phyloP scores from a whole-genome alignment of 1,140 invertebrate species.

The Leptinotarsa texana region DNA sequence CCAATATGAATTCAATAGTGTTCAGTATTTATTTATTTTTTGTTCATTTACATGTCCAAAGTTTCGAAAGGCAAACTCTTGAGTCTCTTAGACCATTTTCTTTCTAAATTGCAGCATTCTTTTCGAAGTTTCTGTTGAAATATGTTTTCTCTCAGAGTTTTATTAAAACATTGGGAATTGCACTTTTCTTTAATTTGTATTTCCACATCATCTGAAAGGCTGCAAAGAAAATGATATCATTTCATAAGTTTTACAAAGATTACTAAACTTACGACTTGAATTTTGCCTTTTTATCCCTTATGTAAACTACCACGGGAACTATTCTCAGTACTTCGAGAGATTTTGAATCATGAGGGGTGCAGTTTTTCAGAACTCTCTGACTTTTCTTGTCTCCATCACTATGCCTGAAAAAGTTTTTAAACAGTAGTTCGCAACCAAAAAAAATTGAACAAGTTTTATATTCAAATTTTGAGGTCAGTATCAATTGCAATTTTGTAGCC shows the following conservation, averaged over 20 bases:
- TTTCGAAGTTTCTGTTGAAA: neutral
- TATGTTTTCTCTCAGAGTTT: neutral
- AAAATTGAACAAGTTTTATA: too few species aligned
- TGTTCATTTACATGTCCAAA: neutral
- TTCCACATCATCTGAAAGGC: conserved; percentile 7
- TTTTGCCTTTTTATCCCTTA: neutral
- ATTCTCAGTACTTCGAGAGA: conserved; percentile 19
- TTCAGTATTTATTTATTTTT: too few species aligned
- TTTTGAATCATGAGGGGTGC: neutral
- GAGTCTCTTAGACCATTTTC: conserved; percentile 7
- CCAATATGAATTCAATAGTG: too few species aligned
- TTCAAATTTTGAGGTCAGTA: too few species aligned
- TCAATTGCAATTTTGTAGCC: too few species aligned
- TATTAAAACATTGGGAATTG: neutral
- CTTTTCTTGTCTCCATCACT: neutral
- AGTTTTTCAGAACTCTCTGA: neutral
- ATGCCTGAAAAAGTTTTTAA: neutral
- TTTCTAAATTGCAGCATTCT: conserved; percentile 2
- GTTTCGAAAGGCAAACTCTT: neutral
- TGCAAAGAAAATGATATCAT: neutral
- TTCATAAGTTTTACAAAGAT: neutral
- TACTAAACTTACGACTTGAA: neutral
- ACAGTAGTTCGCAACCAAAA: too few species aligned
- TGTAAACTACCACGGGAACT: conserved; percentile 21
- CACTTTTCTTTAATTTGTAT: conserved; percentile 17